Conservation (phyloP, 2,797 vertebrate genomes). For the Limosa lapponica region DNA sequence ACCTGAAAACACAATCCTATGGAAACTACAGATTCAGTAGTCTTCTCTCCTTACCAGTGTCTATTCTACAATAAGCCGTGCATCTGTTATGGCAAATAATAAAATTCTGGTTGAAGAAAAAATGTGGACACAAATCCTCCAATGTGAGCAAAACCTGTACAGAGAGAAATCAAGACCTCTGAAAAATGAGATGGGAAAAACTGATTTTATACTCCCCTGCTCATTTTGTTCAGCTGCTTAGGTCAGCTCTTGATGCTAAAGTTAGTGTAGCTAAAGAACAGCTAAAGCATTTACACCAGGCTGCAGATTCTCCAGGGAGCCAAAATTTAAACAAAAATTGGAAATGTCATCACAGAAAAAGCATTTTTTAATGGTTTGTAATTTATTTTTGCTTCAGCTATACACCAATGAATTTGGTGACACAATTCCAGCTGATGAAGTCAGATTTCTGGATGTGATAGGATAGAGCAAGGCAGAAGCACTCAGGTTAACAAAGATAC, state of each 20-base stretch:
- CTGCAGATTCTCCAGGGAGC: neutral
- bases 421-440: neutral
- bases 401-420: neutral
- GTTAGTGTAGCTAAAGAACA: neutral
- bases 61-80: neutral
- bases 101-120: neutral
- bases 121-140: neutral
- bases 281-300: neutral
- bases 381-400: neutral
- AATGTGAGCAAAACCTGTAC: neutral
- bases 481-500: neutral
- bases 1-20: neutral
- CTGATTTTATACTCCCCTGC: neutral
- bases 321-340: neutral
- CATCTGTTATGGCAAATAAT: neutral
- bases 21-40: neutral
- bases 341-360: neutral
- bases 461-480: neutral
- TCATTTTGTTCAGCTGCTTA: neutral
- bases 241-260: neutral
- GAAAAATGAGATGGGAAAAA: neutral
- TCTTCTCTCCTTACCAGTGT: neutral
- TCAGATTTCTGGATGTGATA: neutral
- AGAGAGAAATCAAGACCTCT: neutral
- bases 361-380: rapidly evolving